These are phyloP conservation scores for Siderastrea siderea DNA, from an alignment of 92 coral and sea anemone genomes.

Conservation along the genomic window DNA sequence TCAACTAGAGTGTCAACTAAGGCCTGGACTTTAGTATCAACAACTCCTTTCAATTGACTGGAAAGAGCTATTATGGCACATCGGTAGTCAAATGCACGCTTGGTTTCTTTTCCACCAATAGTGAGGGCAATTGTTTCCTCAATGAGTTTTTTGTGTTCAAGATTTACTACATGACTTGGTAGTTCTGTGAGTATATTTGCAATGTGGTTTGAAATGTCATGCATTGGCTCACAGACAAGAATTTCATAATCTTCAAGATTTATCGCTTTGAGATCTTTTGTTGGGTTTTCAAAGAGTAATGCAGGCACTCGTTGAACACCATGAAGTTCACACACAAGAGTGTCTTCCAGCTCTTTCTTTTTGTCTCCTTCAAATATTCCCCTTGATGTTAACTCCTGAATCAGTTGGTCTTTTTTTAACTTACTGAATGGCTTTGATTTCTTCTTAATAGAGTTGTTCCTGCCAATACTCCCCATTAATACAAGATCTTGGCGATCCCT, in stretches of 20 bases:
- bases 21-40: slow-evolving; percentile 28
- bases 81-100: slow-evolving; percentile 43
- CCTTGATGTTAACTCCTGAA: slow-evolving; percentile 39
- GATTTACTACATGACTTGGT: slow-evolving; percentile 22
- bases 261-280: slow-evolving; percentile 11
- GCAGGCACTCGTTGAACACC: slow-evolving; percentile 70
- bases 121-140: slow-evolving; percentile 14
- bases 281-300: slow-evolving; percentile 39
- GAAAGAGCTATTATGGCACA: slow-evolving; percentile 21
- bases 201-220: slow-evolving; percentile 72
- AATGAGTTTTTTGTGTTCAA: slow-evolving; percentile 13
- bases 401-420: slow-evolving; percentile 45
- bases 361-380: slow-evolving; percentile 27
- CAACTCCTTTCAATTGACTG: slow-evolving; percentile 6
- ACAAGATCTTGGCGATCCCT: slow-evolving; percentile 53
- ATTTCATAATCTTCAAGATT: slow-evolving; percentile 53
- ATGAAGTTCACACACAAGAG: slow-evolving; percentile 16
- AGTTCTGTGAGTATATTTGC: slow-evolving; percentile 47
- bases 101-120: slow-evolving; percentile 47
- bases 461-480: slow-evolving; percentile 49
- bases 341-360: background rate
- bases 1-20: slow-evolving; percentile 37
- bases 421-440: slow-evolving; percentile 55
- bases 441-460: slow-evolving; percentile 17
- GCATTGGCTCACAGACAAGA: slow-evolving; percentile 12